Base-by-base conservation (phyloP, 2,888 invertebrate species). In the Liopterus haemorrhoidalis region DNA sequence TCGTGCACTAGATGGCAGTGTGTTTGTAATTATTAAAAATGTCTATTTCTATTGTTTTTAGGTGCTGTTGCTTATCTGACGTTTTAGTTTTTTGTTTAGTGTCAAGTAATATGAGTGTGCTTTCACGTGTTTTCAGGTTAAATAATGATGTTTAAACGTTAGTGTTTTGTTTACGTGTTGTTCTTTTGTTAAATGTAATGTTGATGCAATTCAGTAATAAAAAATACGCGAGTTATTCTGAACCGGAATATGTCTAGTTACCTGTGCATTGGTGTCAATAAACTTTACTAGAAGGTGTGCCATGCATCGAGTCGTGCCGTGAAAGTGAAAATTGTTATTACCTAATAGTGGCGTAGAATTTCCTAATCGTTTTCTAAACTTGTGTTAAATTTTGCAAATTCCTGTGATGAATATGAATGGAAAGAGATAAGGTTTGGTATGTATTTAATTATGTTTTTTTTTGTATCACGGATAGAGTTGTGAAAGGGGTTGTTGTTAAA, bases 271-370 rank as follows among this genome's bases (percentile, higher is more conserved):
- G 65, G 66, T 64, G 67, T 68, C 67, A 68, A 67, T 66, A 67
- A 67, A 67, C 67, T 67, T 63, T 57, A 55, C 50, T 49, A 35
- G 53, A 62, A 68, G 67, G 68, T 66, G 67, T 65, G 67, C 66
- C 67, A 59, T 62, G 59, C 58, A 57, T 58, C 63, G 59, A 60
- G 57, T 57, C 57, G 52, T 58, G 56, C 58, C 55, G 65, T 65
- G 66, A 66, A 66, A 67, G 67, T 67, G 65, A 65, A 64, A 66
- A 66, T 64, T 60, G 54, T 57, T 56, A 59, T 63, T 63, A 63
- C 64, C 53, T 57, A 62, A 64, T 56, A 48, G 52, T 51, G 37
- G 38, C 46, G 39, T 50, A 53, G 44, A 50, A 49, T 55, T 53
- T 55, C 53, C 46, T 40, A 54, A 55, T 51, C 24, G 49, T 43